Evolutionary conservation across 2,797 vertebrate genomes (phyloP).

Genomic region (Tauraco hartlaubi): DNA sequence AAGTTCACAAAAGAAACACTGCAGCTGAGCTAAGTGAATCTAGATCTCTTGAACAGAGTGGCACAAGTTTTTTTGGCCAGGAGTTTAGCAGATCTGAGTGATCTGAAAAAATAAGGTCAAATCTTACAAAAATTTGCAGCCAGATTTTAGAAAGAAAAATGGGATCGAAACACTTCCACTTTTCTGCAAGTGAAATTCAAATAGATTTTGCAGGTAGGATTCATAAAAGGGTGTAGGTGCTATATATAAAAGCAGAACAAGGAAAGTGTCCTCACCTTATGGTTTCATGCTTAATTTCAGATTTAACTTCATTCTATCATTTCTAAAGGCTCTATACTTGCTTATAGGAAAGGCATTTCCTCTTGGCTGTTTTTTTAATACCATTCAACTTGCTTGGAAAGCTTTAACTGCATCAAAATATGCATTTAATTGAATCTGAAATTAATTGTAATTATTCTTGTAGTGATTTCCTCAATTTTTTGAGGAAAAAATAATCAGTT

Average conservation of each 20-base stretch:
- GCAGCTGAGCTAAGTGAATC: neutral
- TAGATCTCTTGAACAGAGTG: neutral
- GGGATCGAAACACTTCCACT: neutral
- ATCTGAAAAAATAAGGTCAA: neutral
- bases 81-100: neutral
- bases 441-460: neutral
- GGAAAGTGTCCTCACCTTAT: neutral
- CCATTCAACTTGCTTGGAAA: neutral
- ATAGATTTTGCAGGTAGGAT: neutral
- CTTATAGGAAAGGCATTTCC: neutral
- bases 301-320: neutral
- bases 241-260: neutral
- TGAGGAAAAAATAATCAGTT: neutral
- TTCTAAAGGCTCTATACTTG: neutral
- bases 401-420: neutral
- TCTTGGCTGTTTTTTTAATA: neutral
- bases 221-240: neutral
- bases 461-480: neutral
- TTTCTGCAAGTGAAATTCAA: neutral
- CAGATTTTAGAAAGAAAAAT: neutral
- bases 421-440: neutral
- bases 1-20: neutral
- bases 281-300: neutral
- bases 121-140: neutral
- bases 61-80: neutral